Evolutionary conservation across 2,888 invertebrate genomes (phyloP), one percentile per base, ranked within the genome.

Genomic region (Hemistola chrysoprasaria): DNA sequence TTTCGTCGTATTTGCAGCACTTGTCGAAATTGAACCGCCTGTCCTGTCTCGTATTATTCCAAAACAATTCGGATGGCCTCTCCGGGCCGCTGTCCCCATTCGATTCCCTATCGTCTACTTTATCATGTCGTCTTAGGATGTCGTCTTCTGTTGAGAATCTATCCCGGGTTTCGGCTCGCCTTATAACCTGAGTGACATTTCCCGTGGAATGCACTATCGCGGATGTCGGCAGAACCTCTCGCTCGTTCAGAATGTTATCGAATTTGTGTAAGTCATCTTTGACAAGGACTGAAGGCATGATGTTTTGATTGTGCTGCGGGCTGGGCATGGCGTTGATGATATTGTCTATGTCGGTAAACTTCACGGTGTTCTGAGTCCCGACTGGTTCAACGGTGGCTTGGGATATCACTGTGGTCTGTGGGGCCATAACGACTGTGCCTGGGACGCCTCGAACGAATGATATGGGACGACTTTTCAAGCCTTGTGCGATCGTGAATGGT

Each of bases 41-140:
- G 5, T 83, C 87, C 0, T 77, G 78, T 8, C 84, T 68, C 39
- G 85, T 82, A 0, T 81, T 78, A 47, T 90, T 89, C 89, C 90
- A 90, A 51, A 85, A 90, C 10, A 87, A 45, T 31, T 88, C 87
- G 0, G 79, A 62, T 35, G 79, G 75, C 1, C 85, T 62, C 37
- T 87, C 89, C 0, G 87, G 83, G 16, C 16, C 16, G 16, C 16
- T 16, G 16, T 16, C 16, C 3, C 16, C 16, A n/a, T n/a, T n/a
- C n/a, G n/a, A n/a, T n/a, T n/a, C n/a, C 16, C 16, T 16, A 4
- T 16, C 16, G 16, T 16, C 16, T 4, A 4, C 4, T 4, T 4
- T 16, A 4, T 16, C 16, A 4, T 16, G 3, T 4, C 16, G 16
- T 16, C 16, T 16, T 2, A 16, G 16, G 3, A 4, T 16, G 8